Conservation (phyloP, 2,797 vertebrate species). For the Sebastes baramenuke region DNA sequence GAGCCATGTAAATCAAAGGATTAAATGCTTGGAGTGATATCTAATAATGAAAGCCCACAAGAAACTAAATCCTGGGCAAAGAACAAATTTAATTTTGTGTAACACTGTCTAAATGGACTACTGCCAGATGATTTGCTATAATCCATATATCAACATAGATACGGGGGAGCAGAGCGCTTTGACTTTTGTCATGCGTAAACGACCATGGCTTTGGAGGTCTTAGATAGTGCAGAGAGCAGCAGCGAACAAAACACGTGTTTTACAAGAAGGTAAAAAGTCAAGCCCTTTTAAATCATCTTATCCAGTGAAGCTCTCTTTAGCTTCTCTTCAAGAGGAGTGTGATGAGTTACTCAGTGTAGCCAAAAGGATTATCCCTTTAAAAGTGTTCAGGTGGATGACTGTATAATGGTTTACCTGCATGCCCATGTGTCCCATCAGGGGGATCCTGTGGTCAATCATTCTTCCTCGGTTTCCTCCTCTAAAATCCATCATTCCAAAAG, state of each 20-base stretch:
- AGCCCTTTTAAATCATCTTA: slow-evolving; percentile 36
- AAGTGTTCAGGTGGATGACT: slow-evolving; percentile 3
- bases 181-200: slow-evolving; percentile 66
- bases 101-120: slow-evolving; percentile 73
- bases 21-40: slow-evolving; percentile 74
- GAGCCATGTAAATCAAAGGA: slow-evolving; percentile 62
- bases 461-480: slow-evolving; percentile 86
- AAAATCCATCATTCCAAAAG: slow-evolving; percentile 84
- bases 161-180: slow-evolving; percentile 40
- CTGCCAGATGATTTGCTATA: slow-evolving; percentile 72
- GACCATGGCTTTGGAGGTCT: slow-evolving; percentile 35
- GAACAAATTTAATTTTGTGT: slow-evolving; percentile 78
- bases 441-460: slow-evolving; percentile 89
- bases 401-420: slow-evolving; percentile 84
- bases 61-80: slow-evolving; percentile 75
- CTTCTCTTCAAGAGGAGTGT: slow-evolving; percentile 13
- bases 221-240: slow-evolving; percentile 33
- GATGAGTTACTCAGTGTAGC: not conserved
- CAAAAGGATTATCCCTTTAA: slow-evolving; percentile 1
- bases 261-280: slow-evolving; percentile 5
- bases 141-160: slow-evolving; percentile 80
- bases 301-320: slow-evolving; percentile 22
- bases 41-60: slow-evolving; percentile 72
- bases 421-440: slow-evolving; percentile 87
- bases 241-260: slow-evolving; percentile 10